phyloP scores from a whole-genome alignment of 2,888 invertebrate genomes.

The Synergus laeviventris region DNA sequence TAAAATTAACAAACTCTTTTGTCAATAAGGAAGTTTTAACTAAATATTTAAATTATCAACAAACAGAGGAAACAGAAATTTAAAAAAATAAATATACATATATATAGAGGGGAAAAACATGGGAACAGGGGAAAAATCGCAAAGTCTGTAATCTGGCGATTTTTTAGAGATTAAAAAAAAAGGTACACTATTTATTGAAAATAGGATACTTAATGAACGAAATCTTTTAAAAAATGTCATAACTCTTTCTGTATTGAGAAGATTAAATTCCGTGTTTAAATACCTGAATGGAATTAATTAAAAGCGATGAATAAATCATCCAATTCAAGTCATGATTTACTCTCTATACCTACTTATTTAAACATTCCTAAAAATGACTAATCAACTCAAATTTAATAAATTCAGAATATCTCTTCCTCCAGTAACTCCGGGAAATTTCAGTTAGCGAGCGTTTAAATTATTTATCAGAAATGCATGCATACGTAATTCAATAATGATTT shows the following conservation, averaged over 20 bases:
- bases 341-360: not conserved
- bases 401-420: not conserved
- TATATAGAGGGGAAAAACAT: too few species aligned
- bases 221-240: too few species aligned
- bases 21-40: too few species aligned
- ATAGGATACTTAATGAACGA: too few species aligned
- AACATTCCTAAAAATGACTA: constrained; percentile 11
- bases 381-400: constrained; percentile 1
- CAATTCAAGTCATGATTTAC: not conserved
- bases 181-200: too few species aligned
- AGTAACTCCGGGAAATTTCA: not conserved
- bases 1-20: not conserved
- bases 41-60: too few species aligned
- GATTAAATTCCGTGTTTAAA: not conserved
- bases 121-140: too few species aligned
- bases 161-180: too few species aligned
- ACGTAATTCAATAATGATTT: constrained; percentile 30
- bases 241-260: too few species aligned
- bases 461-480: constrained; percentile 28
- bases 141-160: too few species aligned
- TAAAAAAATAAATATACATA: too few species aligned
- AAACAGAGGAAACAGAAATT: too few species aligned
- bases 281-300: not conserved
- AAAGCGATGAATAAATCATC: not conserved
- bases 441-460: not conserved